Evolutionary conservation across 2,797 vertebrate species (phyloP).

Genomic region (Enteromius mattozi): DNA sequence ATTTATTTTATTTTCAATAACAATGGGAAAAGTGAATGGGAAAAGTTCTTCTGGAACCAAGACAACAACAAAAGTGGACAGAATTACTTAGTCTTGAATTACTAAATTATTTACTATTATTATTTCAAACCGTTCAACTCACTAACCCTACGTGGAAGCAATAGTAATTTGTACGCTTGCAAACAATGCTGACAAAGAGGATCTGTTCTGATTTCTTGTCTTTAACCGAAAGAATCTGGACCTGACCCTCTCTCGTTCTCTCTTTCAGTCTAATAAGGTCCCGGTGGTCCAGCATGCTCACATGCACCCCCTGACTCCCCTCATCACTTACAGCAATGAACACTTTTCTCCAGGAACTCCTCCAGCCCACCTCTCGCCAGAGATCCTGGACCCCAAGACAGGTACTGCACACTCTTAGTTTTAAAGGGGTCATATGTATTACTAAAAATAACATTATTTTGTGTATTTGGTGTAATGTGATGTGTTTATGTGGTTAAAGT

Average conservation of each 20-base stretch:
- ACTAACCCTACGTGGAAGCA: too few relatives aligned
- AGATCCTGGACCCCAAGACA: conserved; percentile 94
- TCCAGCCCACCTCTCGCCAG: conserved; percentile 64
- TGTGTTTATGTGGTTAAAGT: too few relatives aligned
- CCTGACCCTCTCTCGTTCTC: neutral
- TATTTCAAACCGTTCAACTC: too few relatives aligned
- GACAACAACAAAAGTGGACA: neutral
- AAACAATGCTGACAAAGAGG: neutral
- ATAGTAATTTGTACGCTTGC: neutral
- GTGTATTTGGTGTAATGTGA: too few relatives aligned
- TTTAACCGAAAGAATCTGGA: neutral
- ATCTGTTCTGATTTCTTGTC: neutral
- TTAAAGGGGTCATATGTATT: neutral
- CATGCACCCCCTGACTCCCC: conserved; percentile 94
- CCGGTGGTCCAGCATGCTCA: conserved; percentile 93
- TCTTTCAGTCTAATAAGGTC: conserved; percentile 76
- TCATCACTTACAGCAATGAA: conserved; percentile 99
- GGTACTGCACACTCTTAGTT: conserved; percentile 73
- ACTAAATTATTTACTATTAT: neutral
- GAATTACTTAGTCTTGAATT: neutral
- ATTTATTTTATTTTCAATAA: neutral
- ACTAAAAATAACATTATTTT: too few relatives aligned
- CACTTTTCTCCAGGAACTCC: conserved; percentile 57
- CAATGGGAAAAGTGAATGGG: too few relatives aligned
- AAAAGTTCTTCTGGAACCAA: neutral